Evolutionary conservation across 2,888 invertebrate genomes (phyloP).

Genomic region (Tribolium freemani): DNA sequence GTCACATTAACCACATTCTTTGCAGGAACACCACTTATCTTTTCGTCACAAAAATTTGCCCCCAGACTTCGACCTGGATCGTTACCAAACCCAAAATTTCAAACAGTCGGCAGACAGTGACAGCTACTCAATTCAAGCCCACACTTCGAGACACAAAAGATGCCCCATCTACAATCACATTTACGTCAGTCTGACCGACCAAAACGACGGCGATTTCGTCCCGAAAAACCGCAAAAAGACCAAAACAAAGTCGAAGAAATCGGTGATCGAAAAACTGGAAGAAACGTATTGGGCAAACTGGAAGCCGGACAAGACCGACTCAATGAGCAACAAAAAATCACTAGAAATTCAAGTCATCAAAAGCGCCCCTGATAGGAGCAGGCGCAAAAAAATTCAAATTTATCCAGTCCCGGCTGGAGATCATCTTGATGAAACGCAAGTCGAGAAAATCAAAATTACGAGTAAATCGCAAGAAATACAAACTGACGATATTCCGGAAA

Average conservation of each 20-base stretch:
- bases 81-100: not conserved
- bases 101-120: not conserved
- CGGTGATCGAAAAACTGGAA: conserved; percentile 60
- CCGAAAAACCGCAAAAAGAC: conserved; percentile 23
- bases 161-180: conserved; percentile 55
- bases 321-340: conserved; percentile 14
- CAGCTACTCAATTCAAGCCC: conserved; percentile 9
- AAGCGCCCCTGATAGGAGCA: not conserved
- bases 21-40: conserved; percentile 27
- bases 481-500: conserved; percentile 38
- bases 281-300: conserved; percentile 66
- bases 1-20: conserved; percentile 1
- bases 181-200: conserved; percentile 13
- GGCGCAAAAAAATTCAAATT: conserved; percentile 7
- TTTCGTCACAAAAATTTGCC: conserved; percentile 38
- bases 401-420: not conserved
- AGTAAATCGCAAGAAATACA: conserved; percentile 51
- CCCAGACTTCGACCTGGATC: conserved; percentile 21
- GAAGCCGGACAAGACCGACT: conserved; percentile 59
- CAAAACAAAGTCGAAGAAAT: conserved; percentile 36
- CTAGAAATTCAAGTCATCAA: conserved; percentile 38
- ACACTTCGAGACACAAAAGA: conserved; percentile 33
- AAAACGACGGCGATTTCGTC: conserved; percentile 38
- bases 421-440: not conserved
- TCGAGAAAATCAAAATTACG: conserved; percentile 31